Percentiles rank a stretch among this genome's conserved stretches.
Conservation (phyloP, 2,797 vertebrate species). For the Labroides dimidiatus region DNA sequence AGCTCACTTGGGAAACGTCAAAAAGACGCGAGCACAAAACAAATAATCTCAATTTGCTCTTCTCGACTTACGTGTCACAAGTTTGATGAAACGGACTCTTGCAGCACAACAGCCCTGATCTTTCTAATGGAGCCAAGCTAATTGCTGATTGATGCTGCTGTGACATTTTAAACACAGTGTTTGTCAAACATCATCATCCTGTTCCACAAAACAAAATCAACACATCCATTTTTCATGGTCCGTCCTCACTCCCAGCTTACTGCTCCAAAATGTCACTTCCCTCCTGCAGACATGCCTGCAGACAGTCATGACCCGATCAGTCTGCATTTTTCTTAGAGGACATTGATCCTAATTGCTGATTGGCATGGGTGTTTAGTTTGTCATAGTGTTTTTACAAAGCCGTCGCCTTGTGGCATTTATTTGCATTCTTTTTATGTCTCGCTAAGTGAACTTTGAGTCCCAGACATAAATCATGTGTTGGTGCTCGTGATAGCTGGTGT, state of each 20-base stretch:
- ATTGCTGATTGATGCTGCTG: constrained; percentile 33
- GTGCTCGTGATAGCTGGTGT: constrained; percentile 49
- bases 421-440: constrained; percentile 55
- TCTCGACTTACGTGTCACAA: constrained; percentile 4
- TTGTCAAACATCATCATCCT: constrained; percentile 12
- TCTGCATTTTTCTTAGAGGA: constrained; percentile 20
- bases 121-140: constrained; percentile 14
- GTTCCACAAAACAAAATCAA: constrained; percentile 9
- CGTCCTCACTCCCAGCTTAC: constrained; percentile 5
- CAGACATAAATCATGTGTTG: constrained; percentile 63
- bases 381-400: constrained; percentile 48
- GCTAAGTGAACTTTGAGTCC: constrained; percentile 60
- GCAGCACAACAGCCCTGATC: constrained; percentile 9
- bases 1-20: neutral
- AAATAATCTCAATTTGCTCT: constrained; percentile 12
- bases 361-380: constrained; percentile 44
- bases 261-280: constrained; percentile 37
- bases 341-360: constrained; percentile 58
- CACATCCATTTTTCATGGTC: constrained; percentile 17
- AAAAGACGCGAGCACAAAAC: constrained; percentile 1
- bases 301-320: constrained; percentile 38
- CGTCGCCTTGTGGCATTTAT: constrained; percentile 59
- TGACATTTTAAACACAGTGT: constrained; percentile 37
- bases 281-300: constrained; percentile 25
- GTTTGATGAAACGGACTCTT: constrained; percentile 18